Base-by-base conservation (phyloP, 1,140 invertebrate species). In the Solenopsis invicta region DNA sequence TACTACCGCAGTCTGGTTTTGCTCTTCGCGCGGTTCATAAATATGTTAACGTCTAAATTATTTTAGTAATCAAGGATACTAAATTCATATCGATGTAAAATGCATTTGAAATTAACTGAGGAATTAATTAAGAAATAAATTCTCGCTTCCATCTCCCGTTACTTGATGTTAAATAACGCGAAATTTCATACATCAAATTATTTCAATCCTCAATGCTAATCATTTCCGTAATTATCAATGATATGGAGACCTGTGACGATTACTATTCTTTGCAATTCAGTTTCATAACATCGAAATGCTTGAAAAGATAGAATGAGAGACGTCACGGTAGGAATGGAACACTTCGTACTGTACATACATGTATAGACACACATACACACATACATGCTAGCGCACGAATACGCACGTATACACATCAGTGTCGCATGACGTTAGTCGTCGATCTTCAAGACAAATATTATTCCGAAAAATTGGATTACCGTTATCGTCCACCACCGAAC, bases 391-490 rank as follows among this genome's bases (percentile, higher is more conserved):
- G 16, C 66, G 16, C 0, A 9, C 67, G 24, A 12, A 29, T 41
- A 45, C 41, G 18, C 21, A 4, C 21, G 45, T 8, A 6, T 13
- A 85, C 24, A 61, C 56, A 50, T 13, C 50, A 6, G n/a, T 45
- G 6, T 64, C 21, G 62, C 29, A 52, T 72, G 67, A 71, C 45
- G 64, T 69, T 89, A 74, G 87, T 93, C 92, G 91, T 93, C 92
- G 93, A 93, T 94, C 93, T 93, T 94, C 91, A 92, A 94, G 92
- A 94, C 94, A 95, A 95, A 94, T 95, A 95, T 95, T 95, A 95
- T 95, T 94, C 93, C 91, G 91, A 95, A 95, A 95, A 95, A 95
- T 95, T 94, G 93, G 94, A 94, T 95, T 94, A 94, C 91, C 93
- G 92, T 94, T 94, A 94, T 94, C 94, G 93, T 91, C 85, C 87